Percentiles rank a stretch among this genome's conserved stretches.
Conservation (phyloP, 2,113 vertebrate species). For the Geococcyx californianus region DNA sequence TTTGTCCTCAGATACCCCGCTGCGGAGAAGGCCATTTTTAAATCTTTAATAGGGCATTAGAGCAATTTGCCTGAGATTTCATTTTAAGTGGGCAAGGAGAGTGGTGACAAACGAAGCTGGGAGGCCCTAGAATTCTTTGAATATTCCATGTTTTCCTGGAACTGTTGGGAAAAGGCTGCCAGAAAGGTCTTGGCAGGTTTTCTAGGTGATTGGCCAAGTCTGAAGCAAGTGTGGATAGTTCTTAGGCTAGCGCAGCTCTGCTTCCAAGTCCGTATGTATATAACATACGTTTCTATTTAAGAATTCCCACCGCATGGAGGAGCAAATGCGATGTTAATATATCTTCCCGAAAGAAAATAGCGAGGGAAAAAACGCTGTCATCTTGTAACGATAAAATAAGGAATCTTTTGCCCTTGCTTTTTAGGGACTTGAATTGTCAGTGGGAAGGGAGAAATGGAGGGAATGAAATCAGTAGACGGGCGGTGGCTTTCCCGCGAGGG, state of each 20-base stretch:
- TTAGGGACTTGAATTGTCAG: slow-evolving; percentile 18
- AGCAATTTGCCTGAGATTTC: slow-evolving; percentile 58
- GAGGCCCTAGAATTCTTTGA: slow-evolving; percentile 55
- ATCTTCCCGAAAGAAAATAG: slow-evolving; percentile 25
- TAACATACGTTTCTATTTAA: slow-evolving; percentile 44
- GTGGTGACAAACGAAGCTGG: slow-evolving; percentile 31
- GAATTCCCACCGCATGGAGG: slow-evolving; percentile 57
- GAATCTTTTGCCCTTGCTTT: slow-evolving; percentile 18
- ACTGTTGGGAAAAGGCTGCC: slow-evolving; percentile 41
- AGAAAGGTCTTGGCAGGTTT: slow-evolving; percentile 60
- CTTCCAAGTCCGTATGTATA: neutral
- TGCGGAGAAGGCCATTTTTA: slow-evolving; percentile 13
- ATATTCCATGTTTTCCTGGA: slow-evolving; percentile 68
- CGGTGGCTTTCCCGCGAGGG: slow-evolving; percentile 60
- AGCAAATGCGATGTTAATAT: neutral
- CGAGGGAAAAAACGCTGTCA: neutral
- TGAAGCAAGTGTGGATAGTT: slow-evolving; percentile 41
- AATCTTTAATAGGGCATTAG: slow-evolving; percentile 51
- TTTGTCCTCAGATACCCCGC: slow-evolving; percentile 39
- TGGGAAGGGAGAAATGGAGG: slow-evolving; percentile 15
- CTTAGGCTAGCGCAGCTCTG: neutral
- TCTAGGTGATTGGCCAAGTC: slow-evolving; percentile 61
- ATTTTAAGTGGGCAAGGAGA: slow-evolving; percentile 53
- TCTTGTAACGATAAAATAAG: neutral
- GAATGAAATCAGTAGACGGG: slow-evolving; percentile 55